phyloP scores from a whole-genome alignment of 2,113 vertebrate species.

The Sphyrna mokarran region DNA sequence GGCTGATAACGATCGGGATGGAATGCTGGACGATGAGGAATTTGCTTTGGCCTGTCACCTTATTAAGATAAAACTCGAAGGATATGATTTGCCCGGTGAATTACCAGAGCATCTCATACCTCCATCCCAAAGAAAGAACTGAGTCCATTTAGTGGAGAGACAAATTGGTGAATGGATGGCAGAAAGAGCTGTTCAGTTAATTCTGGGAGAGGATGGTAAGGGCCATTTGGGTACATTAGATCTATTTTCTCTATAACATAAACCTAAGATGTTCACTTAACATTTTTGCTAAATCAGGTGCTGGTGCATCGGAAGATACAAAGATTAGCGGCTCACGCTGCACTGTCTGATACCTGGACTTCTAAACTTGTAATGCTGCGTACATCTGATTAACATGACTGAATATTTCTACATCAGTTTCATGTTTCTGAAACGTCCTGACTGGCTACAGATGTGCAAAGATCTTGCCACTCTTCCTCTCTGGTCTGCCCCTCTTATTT shows the following conservation, averaged over 20 bases:
- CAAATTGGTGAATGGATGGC: neutral
- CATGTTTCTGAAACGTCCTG: neutral
- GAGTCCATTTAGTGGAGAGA: neutral
- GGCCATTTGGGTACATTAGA: neutral
- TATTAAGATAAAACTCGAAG: constrained; percentile 90
- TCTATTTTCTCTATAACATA: neutral
- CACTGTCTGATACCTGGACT: neutral
- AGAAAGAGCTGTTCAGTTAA: neutral
- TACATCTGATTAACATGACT: neutral
- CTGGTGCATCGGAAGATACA: neutral
- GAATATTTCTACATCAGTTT: neutral
- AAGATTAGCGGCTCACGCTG: neutral
- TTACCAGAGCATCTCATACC: constrained; percentile 83
- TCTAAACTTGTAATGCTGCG: neutral
- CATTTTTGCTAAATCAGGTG: neutral
- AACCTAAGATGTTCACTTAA: neutral
- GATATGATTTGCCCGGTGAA: constrained; percentile 77
- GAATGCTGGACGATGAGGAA: constrained; percentile 94
- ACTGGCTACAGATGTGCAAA: neutral
- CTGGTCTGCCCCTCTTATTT: neutral
- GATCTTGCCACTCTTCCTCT: neutral
- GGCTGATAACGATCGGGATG: constrained; percentile 82
- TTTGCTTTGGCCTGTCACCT: constrained; percentile 91
- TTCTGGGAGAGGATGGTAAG: neutral
- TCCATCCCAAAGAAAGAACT: constrained; percentile 77